Evolutionary conservation across 2,888 invertebrate genomes (phyloP).

Genomic region (Heliconius sara): DNA sequence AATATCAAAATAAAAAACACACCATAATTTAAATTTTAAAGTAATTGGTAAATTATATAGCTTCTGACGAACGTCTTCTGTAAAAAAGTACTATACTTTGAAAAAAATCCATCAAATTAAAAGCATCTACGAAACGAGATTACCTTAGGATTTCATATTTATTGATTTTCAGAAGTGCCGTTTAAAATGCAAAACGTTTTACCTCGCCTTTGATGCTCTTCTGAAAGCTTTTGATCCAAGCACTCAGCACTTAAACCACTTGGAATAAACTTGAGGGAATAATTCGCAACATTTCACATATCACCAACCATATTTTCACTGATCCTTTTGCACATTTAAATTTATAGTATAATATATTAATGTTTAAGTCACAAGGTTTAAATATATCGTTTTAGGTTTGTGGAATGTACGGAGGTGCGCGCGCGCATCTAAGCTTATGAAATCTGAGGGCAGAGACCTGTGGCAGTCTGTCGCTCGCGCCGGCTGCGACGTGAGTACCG

Average conservation of each 20-base stretch:
- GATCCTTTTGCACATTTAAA: conserved; percentile 23
- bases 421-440: conserved; percentile 61
- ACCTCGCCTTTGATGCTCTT: conserved; percentile 62
- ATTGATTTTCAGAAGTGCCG: conserved; percentile 67
- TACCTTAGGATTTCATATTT: conserved; percentile 38
- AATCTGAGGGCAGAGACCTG: conserved; percentile 75
- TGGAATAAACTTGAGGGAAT: conserved; percentile 50
- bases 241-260: conserved; percentile 64
- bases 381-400: conserved; percentile 30
- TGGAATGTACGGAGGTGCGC: conserved; percentile 49
- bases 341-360: neutral
- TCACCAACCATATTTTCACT: conserved; percentile 32
- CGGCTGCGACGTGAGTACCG: conserved; percentile 69
- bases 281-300: conserved; percentile 44
- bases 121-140: conserved; percentile 17
- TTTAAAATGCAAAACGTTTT: conserved; percentile 59
- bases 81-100: neutral
- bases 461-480: conserved; percentile 65
- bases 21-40: too few relatives aligned
- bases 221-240: conserved; percentile 46
- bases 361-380: conserved; percentile 27
- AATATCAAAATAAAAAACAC: neutral
- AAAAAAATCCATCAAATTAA: neutral
- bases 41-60: too few relatives aligned
- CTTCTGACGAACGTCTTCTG: neutral